A percentile compares a stretch with the other conserved stretches of the same genome.
phyloP scores from a whole-genome alignment of 2,888 invertebrate genomes.

The Meganola albula region DNA sequence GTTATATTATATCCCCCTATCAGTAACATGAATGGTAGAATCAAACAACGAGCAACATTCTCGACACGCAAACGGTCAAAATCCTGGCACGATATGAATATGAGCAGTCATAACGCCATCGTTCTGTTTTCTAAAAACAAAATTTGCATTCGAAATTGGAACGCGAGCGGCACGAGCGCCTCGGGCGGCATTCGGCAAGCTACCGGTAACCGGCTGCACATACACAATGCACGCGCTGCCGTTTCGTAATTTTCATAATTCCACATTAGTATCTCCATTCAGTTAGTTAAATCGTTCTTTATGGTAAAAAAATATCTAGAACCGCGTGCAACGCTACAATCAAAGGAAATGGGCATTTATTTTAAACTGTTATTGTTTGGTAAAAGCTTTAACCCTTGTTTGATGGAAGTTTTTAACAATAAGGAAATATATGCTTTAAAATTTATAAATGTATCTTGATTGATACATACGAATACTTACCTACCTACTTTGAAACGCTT shows the following conservation, averaged over 20 bases:
- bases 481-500: too few relatives aligned
- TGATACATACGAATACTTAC: conserved; percentile 7
- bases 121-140: conserved; percentile 47
- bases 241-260: conserved; percentile 46
- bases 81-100: conserved; percentile 40
- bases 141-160: conserved; percentile 73
- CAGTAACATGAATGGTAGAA: conserved; percentile 31
- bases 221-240: conserved; percentile 40
- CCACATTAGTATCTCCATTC: conserved; percentile 39
- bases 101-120: conserved; percentile 35
- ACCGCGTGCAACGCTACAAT: conserved; percentile 28
- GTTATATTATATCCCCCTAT: too few relatives aligned
- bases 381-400: conserved; percentile 11
- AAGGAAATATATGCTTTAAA: conserved; percentile 9
- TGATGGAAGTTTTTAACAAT: conserved; percentile 10
- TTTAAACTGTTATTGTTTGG: conserved; percentile 14
- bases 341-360: conserved; percentile 41
- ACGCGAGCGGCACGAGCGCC: conserved; percentile 69
- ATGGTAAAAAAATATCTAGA: conserved; percentile 27
- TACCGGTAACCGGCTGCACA: conserved; percentile 64
- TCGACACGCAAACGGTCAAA: conserved; percentile 54
- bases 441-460: conserved; percentile 11
- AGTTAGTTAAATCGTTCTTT: conserved; percentile 27
- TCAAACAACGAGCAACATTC: conserved; percentile 48
- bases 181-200: conserved; percentile 57